Evolutionary conservation across 1,140 invertebrate species (phyloP).

Genomic region (Ridgeia piscesae): DNA sequence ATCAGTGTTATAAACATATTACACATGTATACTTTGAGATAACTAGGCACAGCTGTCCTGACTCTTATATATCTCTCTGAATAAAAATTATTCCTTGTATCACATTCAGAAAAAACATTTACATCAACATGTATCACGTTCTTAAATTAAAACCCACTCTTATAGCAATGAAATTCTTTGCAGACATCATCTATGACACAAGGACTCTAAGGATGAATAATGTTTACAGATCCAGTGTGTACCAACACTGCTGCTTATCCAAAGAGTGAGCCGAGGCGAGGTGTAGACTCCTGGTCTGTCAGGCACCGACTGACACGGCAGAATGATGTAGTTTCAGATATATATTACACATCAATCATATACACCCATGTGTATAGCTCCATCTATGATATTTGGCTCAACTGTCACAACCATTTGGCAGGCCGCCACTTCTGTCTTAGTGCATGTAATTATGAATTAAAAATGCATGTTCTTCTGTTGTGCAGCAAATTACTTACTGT

Average conservation of each 20-base stretch:
- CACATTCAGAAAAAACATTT: no score
- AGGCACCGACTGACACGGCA: not conserved
- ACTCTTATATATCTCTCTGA: not conserved
- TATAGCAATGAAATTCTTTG: not conserved
- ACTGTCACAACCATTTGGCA: not conserved
- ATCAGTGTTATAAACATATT: no score
- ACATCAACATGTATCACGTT: no score
- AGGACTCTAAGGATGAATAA: not conserved
- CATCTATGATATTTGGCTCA: not conserved
- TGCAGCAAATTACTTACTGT: not conserved
- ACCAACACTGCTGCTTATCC: not conserved
- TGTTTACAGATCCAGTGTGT: not conserved
- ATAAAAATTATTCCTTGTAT: not conserved
- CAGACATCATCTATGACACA: not conserved
- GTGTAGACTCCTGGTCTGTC: not conserved
- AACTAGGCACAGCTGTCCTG: no score
- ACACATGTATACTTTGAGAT: no score
- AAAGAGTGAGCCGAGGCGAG: not conserved
- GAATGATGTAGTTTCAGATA: not conserved
- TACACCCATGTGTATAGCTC: not conserved
- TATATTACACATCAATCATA: not conserved
- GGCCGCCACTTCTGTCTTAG: not conserved
- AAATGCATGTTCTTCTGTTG: not conserved
- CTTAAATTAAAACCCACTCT: not conserved
- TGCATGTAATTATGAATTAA: not conserved